These are phyloP conservation scores for Syngnathus acus DNA, from an alignment of 2,797 vertebrate species.

Conservation along the genomic window DNA sequence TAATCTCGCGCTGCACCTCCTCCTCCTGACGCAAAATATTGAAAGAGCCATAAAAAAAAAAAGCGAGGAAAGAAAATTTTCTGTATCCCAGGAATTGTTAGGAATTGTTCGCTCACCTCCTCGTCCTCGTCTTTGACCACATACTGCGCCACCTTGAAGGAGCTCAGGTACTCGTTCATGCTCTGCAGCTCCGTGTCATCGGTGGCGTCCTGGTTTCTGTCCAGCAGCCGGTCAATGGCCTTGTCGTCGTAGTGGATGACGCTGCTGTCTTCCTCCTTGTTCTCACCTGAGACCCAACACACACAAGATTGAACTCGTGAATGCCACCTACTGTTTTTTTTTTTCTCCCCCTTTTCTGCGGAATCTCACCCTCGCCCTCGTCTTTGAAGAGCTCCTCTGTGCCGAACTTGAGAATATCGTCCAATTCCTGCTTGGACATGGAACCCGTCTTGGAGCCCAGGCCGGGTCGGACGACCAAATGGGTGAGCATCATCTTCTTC, in stretches of 20 bases:
- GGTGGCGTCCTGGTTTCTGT: constrained; percentile 90
- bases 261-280: constrained; percentile 92
- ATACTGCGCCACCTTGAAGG: constrained; percentile 97
- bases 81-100: too few relatives aligned
- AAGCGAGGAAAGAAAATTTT: too few relatives aligned
- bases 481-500: constrained; percentile 99
- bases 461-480: constrained; percentile 92
- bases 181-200: constrained; percentile 94
- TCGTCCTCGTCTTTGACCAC: constrained; percentile 97
- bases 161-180: constrained; percentile 98
- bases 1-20: constrained; percentile 95
- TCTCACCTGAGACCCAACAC: constrained; percentile 68
- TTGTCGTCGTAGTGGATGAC: constrained; percentile 98
- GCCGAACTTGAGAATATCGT: constrained; percentile 97
- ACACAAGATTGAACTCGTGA: too few relatives aligned
- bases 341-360: neutral
- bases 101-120: constrained; percentile 72
- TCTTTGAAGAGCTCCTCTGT: constrained; percentile 95
- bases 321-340: too few relatives aligned
- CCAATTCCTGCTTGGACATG: constrained; percentile 98
- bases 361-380: constrained; percentile 63
- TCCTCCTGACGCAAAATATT: constrained; percentile 73
- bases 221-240: constrained; percentile 88
- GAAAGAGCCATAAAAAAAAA: too few relatives aligned
- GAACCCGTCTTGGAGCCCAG: constrained; percentile 96